These are phyloP conservation scores for Stictonetta naevosa DNA, from an alignment of 2,113 vertebrate genomes.

Conservation along the genomic window DNA sequence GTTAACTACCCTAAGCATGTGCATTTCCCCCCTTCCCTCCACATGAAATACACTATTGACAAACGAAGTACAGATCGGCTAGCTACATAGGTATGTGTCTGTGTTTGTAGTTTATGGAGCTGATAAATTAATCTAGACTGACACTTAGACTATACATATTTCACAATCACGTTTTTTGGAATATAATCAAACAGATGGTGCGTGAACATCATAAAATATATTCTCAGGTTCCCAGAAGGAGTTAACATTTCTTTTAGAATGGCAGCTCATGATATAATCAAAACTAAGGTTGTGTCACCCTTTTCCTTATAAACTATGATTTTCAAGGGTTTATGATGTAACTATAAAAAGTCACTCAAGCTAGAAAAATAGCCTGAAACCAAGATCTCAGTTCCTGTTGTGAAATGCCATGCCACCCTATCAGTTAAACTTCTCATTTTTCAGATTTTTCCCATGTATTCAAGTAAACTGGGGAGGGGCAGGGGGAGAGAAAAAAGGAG, in stretches of 20 bases:
- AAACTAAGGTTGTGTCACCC: slow-evolving; percentile 54
- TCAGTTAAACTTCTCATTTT: background rate
- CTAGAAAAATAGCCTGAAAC: slow-evolving; percentile 61
- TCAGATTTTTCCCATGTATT: background rate
- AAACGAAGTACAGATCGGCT: background rate
- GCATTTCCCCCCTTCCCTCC: background rate
- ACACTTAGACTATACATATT: background rate
- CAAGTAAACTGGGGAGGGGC: background rate
- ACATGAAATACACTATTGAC: background rate
- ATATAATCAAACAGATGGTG: background rate
- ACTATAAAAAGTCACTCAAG: slow-evolving; percentile 61
- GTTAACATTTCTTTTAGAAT: slow-evolving; percentile 34
- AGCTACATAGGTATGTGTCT: background rate
- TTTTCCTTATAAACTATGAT: slow-evolving; percentile 49
- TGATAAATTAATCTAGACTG: slow-evolving; percentile 12
- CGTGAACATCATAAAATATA: background rate
- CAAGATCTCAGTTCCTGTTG: slow-evolving; percentile 37
- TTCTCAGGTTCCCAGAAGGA: slow-evolving; percentile 27
- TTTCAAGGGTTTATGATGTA: slow-evolving; percentile 65
- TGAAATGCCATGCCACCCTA: slow-evolving; percentile 54
- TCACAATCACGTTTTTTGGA: slow-evolving; percentile 7
- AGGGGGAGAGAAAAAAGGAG: background rate
- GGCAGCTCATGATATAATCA: background rate
- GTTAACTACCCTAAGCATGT: background rate
- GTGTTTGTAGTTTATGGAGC: background rate